These are phyloP conservation scores for Rhyacophila brunnea DNA, from an alignment of 1,140 invertebrate genomes.

Conservation along the genomic window DNA sequence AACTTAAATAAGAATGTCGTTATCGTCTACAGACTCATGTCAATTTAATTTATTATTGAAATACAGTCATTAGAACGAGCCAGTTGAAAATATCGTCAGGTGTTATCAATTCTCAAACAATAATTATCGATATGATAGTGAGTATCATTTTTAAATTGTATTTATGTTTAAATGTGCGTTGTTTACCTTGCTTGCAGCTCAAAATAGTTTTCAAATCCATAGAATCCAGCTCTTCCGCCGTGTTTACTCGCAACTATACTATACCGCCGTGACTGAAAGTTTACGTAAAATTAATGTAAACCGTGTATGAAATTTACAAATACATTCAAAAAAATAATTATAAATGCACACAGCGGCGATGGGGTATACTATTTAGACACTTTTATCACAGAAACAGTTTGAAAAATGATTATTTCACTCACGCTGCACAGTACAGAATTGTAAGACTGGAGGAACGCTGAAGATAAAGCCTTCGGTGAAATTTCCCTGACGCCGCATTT, in stretches of 20 bases:
- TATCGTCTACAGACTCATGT: too few relatives aligned
- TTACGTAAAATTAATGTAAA: neutral
- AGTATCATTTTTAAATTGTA: neutral
- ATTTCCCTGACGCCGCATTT: constrained; percentile 6
- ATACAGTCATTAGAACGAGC: neutral
- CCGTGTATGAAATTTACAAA: too few relatives aligned
- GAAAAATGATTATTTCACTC: too few relatives aligned
- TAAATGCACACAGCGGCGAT: too few relatives aligned
- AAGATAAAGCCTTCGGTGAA: too few relatives aligned
- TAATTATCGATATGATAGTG: neutral
- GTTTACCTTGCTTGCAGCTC: constrained; percentile 18
- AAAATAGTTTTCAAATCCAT: constrained; percentile 24
- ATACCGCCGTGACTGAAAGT: constrained; percentile 24
- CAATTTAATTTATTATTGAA: too few relatives aligned
- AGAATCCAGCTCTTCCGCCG: constrained; percentile 27
- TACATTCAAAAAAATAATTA: too few relatives aligned
- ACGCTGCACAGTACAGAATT: too few relatives aligned
- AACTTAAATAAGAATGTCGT: too few relatives aligned
- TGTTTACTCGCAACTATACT: constrained; percentile 8
- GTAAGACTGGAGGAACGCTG: too few relatives aligned
- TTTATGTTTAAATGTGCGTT: neutral
- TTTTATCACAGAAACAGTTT: too few relatives aligned
- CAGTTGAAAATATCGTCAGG: constrained; percentile 5
- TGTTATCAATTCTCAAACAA: neutral
- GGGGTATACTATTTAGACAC: too few relatives aligned